Conservation (phyloP, 1,140 invertebrate species). For the Drosophila paulistorum region DNA sequence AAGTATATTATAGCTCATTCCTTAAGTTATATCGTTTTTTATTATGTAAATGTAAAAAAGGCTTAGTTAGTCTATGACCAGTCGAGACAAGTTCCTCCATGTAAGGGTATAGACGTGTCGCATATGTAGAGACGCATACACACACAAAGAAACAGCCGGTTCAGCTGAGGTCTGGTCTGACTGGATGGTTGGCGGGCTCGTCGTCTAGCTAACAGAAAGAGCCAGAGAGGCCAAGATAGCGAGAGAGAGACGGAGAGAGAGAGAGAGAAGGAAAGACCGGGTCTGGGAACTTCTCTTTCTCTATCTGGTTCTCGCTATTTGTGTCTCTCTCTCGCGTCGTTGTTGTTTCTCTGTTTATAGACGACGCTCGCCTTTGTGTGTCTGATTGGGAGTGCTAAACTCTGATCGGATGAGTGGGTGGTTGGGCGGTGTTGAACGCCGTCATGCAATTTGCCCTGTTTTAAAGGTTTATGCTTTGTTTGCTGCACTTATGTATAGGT, state of each 20-base stretch:
- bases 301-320: constrained; percentile 13
- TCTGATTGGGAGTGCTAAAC: constrained; percentile 8
- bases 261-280: constrained; percentile 18
- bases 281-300: constrained; percentile 9
- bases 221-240: constrained; percentile 3
- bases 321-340: neutral
- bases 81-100: neutral
- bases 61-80: too few species aligned
- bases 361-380: constrained; percentile 2
- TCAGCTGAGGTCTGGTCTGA: constrained; percentile 26
- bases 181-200: constrained; percentile 53
- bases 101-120: constrained; percentile 30
- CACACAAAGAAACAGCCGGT: constrained; percentile 31
- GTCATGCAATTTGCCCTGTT: constrained; percentile 10
- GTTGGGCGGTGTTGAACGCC: constrained; percentile 28
- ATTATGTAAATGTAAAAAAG: too few species aligned
- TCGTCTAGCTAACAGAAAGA: constrained; percentile 48
- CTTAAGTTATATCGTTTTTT: too few species aligned
- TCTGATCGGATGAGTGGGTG: constrained; percentile 27
- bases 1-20: too few species aligned
- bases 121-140: neutral
- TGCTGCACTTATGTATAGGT: neutral
- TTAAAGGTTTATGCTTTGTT: constrained; percentile 8
- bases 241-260: neutral
- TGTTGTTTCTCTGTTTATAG: constrained; percentile 11